Evolutionary conservation across 2,888 invertebrate genomes (phyloP).

Genomic region (Dione juno): DNA sequence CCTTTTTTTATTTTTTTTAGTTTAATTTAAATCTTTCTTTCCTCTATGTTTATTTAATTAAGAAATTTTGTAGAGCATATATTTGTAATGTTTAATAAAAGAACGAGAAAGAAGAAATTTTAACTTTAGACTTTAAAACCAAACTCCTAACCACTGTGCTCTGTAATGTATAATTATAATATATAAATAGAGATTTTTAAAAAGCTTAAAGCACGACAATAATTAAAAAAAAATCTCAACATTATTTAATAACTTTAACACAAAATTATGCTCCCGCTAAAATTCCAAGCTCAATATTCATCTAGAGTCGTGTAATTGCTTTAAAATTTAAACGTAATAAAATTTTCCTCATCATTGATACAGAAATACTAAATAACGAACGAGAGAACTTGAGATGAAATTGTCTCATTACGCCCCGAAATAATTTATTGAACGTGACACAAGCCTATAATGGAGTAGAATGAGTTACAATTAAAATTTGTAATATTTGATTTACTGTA

Average conservation of each 20-base stretch:
- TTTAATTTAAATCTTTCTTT: too few species aligned
- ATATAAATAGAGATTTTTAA: too few species aligned
- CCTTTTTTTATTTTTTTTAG: too few species aligned
- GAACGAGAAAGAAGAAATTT: too few species aligned
- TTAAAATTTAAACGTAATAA: slow-evolving; percentile 42
- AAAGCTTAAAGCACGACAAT: neutral
- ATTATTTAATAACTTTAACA: slow-evolving; percentile 5
- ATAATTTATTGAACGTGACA: slow-evolving; percentile 44
- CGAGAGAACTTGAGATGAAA: slow-evolving; percentile 37
- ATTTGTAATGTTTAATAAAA: too few species aligned
- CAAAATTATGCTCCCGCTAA: neutral
- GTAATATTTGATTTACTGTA: slow-evolving; percentile 18
- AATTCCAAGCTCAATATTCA: slow-evolving; percentile 21
- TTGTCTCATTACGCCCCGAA: slow-evolving; percentile 43
- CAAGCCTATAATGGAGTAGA: slow-evolving; percentile 32
- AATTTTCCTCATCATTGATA: slow-evolving; percentile 42
- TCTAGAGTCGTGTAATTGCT: slow-evolving; percentile 25
- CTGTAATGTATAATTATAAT: too few species aligned
- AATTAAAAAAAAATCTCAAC: neutral
- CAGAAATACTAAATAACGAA: slow-evolving; percentile 36
- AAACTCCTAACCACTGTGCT: too few species aligned
- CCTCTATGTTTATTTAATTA: too few species aligned
- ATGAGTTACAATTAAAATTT: slow-evolving; percentile 30
- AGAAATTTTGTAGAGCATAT: too few species aligned
- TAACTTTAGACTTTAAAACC: too few species aligned